phyloP scores from a whole-genome alignment of 2,888 invertebrate species.

The Himalopsyche kuldschensis region DNA sequence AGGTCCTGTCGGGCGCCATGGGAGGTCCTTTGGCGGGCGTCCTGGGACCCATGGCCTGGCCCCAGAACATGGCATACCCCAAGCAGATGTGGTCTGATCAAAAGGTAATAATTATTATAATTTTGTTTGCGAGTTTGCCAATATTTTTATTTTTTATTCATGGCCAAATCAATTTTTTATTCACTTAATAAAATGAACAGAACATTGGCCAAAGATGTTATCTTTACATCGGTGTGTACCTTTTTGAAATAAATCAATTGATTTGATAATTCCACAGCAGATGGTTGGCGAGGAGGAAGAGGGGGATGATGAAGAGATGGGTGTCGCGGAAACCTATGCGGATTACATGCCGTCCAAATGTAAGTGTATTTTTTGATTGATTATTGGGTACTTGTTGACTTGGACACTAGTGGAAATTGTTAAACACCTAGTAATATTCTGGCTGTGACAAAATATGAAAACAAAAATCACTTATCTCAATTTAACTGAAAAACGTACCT shows the following conservation, averaged over 20 bases:
- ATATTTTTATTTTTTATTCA: too few relatives aligned
- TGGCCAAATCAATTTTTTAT: too few relatives aligned
- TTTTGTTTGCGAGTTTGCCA: too few relatives aligned
- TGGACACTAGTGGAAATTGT: too few relatives aligned
- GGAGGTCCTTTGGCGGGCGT: conserved; percentile 53
- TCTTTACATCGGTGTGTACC: background rate
- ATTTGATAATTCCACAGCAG: conserved; percentile 41
- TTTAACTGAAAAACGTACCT: too few relatives aligned
- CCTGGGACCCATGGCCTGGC: conserved; percentile 42
- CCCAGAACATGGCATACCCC: conserved; percentile 14
- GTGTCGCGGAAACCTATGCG: conserved; percentile 97
- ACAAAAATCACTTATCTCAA: too few relatives aligned
- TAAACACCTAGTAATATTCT: too few relatives aligned
- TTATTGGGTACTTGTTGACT: too few relatives aligned
- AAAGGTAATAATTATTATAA: conserved; percentile 7
- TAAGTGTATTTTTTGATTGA: conserved; percentile 50
- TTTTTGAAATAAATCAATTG: background rate
- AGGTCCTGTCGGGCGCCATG: conserved; percentile 56
- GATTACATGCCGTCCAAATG: conserved; percentile 97
- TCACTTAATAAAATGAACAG: too few relatives aligned
- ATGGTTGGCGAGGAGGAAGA: conserved; percentile 71
- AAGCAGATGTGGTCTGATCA: conserved; percentile 35
- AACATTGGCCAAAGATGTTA: too few relatives aligned
- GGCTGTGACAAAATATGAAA: too few relatives aligned
- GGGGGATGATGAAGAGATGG: conserved; percentile 94